Conservation (phyloP, 2,888 invertebrate genomes). For the Philopedon plagiatum region DNA sequence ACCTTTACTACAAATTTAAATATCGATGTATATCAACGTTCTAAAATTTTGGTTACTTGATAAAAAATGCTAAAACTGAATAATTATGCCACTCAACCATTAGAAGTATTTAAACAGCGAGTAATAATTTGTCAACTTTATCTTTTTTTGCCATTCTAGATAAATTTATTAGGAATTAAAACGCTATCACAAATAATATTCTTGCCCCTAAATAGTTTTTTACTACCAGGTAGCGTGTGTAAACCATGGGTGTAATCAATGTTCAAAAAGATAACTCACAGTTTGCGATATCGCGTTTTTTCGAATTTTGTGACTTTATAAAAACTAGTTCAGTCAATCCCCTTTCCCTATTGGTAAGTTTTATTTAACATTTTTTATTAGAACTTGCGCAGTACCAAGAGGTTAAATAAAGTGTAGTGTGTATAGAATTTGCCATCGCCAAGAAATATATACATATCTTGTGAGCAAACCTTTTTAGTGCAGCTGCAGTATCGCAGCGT, state of each 20-base stretch:
- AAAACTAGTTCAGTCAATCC: background rate
- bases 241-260: conserved; percentile 2
- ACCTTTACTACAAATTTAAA: too few relatives aligned
- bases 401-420: too few relatives aligned
- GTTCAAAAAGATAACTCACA: background rate
- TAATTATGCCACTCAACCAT: too few relatives aligned
- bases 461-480: too few relatives aligned
- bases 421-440: too few relatives aligned
- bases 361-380: background rate
- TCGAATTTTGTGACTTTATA: background rate
- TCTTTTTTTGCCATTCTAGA: background rate
- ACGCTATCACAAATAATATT: background rate
- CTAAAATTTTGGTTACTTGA: too few relatives aligned
- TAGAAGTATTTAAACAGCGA: too few relatives aligned
- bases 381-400: background rate
- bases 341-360: background rate
- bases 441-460: too few relatives aligned
- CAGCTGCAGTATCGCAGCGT: too few relatives aligned
- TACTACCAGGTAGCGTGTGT: background rate
- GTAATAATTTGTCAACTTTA: background rate
- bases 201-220: background rate
- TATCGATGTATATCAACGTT: too few relatives aligned
- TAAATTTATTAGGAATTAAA: conserved; percentile 24
- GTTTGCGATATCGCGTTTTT: background rate
- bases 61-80: too few relatives aligned